Evolutionary conservation across 2,888 invertebrate species (phyloP), one percentile per base, ranked within the genome.

Genomic region (Mamestra brassicae): DNA sequence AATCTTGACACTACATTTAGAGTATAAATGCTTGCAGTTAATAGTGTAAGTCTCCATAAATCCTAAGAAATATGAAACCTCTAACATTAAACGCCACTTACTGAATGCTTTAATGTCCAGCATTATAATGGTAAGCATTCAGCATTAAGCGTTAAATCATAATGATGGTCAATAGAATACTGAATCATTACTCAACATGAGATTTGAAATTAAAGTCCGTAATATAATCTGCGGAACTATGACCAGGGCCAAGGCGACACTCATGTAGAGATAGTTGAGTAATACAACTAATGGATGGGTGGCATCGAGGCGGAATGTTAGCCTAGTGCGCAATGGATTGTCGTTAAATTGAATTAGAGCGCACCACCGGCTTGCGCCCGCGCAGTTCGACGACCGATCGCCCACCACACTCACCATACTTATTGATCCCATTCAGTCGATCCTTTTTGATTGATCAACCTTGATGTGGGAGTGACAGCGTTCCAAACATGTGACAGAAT

Each of bases 311-410:
- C 87, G 87, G 91, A 91, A 90, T 90, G 91, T 87, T 87, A 90
- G 88, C 87, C 89, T 82, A 85, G 92, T 92, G 92, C 90, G 92
- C 92, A 92, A 89, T 94, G 92, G 92, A 92, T 93, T 94, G 95
- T 95, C 94, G 93, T 95, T 94, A 95, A 95, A 95, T 95, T 94
- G 93, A 96, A 96, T 95, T 96, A 95, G 96, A 95, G 93, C 94
- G 89, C 92, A 93, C 94, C 95, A 90, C 89, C 91, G 92, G 91
- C 90, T 89, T 88, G 94, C 95, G 95, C 96, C 95, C 95, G 96
- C 96, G 96, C 96, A 96, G 96, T 95, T 96, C 96, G 95, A 91
- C 95, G 96, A 96, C 96, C 96, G 95, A 89, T 93, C 96, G 96
- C 96, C 96, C 96, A 96, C 96, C 82, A 90, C 90, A 90, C 91